Conservation (phyloP, 92 coral and sea anemone genomes). For the Meandrina meandrites region DNA sequence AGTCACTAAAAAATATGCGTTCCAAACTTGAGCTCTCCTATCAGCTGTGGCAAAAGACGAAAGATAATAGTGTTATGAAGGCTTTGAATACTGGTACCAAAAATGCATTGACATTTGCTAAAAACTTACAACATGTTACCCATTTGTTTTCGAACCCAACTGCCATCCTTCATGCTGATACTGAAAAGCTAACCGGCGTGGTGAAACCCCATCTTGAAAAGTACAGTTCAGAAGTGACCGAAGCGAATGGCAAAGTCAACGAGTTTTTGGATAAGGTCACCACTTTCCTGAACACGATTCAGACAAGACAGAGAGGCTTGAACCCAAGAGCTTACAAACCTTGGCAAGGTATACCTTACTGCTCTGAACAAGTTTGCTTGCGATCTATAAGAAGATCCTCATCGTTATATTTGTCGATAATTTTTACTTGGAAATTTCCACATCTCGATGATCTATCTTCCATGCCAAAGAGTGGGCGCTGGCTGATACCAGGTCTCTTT, state of each 20-base stretch:
- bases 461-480: constrained; percentile 69
- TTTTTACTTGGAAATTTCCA: constrained; percentile 87
- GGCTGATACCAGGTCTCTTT: constrained; percentile 94
- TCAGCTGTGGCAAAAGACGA: constrained; percentile 66
- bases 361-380: constrained; percentile 83
- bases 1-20: constrained; percentile 64
- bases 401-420: constrained; percentile 65
- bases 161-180: constrained; percentile 69
- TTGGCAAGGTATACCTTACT: constrained; percentile 77
- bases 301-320: constrained; percentile 84
- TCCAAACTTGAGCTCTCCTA: constrained; percentile 64
- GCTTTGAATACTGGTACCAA: constrained; percentile 65
- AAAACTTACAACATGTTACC: constrained; percentile 63
- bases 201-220: constrained; percentile 65
- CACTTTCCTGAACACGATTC: constrained; percentile 71
- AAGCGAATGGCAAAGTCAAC: constrained; percentile 62
- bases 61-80: constrained; percentile 66
- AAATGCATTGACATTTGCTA: constrained; percentile 71
- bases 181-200: constrained; percentile 34
- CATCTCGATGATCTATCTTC: constrained; percentile 97
- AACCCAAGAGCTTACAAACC: constrained; percentile 55
- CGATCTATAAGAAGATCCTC: constrained; percentile 83
- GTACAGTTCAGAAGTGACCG: constrained; percentile 57
- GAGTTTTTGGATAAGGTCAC: constrained; percentile 71
- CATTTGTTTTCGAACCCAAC: constrained; percentile 72